Conservation (phyloP, 2,113 vertebrate genomes). For the Holacanthus passer region DNA sequence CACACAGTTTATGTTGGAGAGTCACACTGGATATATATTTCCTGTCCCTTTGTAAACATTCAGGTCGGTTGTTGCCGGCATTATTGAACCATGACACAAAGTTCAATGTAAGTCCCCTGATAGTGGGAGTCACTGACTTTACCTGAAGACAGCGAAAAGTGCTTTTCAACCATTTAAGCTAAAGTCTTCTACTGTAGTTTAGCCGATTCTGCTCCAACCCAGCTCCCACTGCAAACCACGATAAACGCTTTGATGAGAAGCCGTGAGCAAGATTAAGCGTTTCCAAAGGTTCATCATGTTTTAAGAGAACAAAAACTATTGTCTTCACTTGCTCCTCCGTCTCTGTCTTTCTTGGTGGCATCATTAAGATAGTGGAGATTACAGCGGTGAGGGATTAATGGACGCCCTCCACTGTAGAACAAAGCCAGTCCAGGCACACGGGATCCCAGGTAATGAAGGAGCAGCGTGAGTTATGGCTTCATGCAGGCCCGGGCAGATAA, state of each 20-base stretch:
- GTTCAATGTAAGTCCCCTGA: conserved; percentile 22
- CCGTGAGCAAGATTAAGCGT: conserved; percentile 51
- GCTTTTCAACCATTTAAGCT: conserved; percentile 17
- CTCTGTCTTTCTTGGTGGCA: conserved; percentile 61
- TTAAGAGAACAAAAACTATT: conserved; percentile 73
- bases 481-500: conserved; percentile 54
- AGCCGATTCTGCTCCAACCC: conserved; percentile 12
- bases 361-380: conserved; percentile 77
- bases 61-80: background rate
- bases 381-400: conserved; percentile 75
- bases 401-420: conserved; percentile 61
- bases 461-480: conserved; percentile 74
- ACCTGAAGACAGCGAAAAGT: conserved; percentile 7
- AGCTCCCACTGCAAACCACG: conserved; percentile 8
- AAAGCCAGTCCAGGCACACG: conserved; percentile 62
- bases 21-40: too few relatives aligned
- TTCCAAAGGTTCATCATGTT: conserved; percentile 55
- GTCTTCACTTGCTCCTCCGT: conserved; percentile 58
- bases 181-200: conserved; percentile 11
- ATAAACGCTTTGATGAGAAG: conserved; percentile 44
- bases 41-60: background rate
- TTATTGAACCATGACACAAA: conserved; percentile 7
- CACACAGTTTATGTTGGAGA: background rate
- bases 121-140: conserved; percentile 26
- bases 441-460: conserved; percentile 74